Evolutionary conservation across 2,113 vertebrate genomes (phyloP), one percentile per base, ranked within the genome.

Genomic region (Nymphicus hollandicus): DNA sequence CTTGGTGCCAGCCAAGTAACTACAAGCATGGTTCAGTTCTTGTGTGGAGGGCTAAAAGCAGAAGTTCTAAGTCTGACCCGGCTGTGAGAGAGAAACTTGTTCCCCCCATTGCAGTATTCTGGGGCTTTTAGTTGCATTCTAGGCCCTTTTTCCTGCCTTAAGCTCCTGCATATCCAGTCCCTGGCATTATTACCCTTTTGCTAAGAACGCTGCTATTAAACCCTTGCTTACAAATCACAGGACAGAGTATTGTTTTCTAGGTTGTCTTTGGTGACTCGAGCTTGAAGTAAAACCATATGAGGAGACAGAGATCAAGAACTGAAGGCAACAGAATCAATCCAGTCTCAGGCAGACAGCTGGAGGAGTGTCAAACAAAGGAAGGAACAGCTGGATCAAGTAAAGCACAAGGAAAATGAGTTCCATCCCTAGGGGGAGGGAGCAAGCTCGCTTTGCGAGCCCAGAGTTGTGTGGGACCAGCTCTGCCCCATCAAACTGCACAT

Each of bases 331-430:
- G 66, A 91, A 82, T 83, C 78, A 92, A 93, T 72, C 25, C 76
- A 63, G 72, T 83, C 53, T 31, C 28, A 9, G 66, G 95, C 86
- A 89, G 81, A 81, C 86, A 95, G 93, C 92, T 97, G 97, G 97
- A 89, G 33, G 81, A 95, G 92, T 61, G 96, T 97, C 96, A 97
- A 80, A 88, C 86, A 95, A 84, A 92, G 93, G 81, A 64, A 94
- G 77, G 23, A 93, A 90, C 96, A 97, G 97, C 97, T 97, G 97
- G 91, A 95, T 86, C 94, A 41, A 96, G 96, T 95, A 91, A 95
- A 96, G 69, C 89, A 53, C 61, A 3, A 72, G 86, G 86, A 96
- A 97, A 96, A 97, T 94, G 50, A 96, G 55, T 97, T 96, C 95
- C 97, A 96, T 95, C 91, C 93, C 89, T 49, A n/a, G 56, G 85